Conservation (phyloP, 2,888 invertebrate species). For the Trissolcus brochymenae region DNA sequence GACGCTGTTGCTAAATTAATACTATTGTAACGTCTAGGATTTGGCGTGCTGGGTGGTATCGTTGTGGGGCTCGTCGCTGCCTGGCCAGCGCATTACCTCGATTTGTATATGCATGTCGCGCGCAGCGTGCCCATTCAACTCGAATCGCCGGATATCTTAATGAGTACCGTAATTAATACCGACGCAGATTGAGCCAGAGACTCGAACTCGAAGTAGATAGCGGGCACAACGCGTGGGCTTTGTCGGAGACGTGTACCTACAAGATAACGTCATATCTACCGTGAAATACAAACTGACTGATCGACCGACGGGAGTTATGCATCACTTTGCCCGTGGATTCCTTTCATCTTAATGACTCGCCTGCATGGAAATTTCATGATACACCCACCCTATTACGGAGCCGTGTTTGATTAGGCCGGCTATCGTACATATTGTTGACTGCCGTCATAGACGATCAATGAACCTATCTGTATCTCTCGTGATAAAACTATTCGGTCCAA, state of each 20-base stretch:
- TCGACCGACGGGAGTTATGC: slow-evolving; percentile 49
- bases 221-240: slow-evolving; percentile 72
- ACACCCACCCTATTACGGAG: slow-evolving; percentile 11
- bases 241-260: slow-evolving; percentile 71
- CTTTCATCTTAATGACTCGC: slow-evolving; percentile 51
- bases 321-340: slow-evolving; percentile 47
- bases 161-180: slow-evolving; percentile 76
- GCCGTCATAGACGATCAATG: slow-evolving; percentile 30
- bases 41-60: slow-evolving; percentile 51
- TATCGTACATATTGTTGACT: slow-evolving; percentile 41
- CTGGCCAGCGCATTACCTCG: slow-evolving; percentile 43
- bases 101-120: slow-evolving; percentile 57
- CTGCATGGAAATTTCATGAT: slow-evolving; percentile 43
- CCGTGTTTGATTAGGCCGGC: slow-evolving; percentile 36
- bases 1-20: slow-evolving; percentile 70
- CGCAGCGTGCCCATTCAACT: slow-evolving; percentile 59
- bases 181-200: slow-evolving; percentile 73
- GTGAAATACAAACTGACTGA: slow-evolving; percentile 68
- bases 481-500: no score
- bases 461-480: no score
- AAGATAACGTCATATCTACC: slow-evolving; percentile 72
- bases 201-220: slow-evolving; percentile 67
- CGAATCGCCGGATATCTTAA: slow-evolving; percentile 75
- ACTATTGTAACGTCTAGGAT: slow-evolving; percentile 61
- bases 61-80: slow-evolving; percentile 49